Conservation (phyloP, 2,113 vertebrate species). For the Platanista minor region DNA sequence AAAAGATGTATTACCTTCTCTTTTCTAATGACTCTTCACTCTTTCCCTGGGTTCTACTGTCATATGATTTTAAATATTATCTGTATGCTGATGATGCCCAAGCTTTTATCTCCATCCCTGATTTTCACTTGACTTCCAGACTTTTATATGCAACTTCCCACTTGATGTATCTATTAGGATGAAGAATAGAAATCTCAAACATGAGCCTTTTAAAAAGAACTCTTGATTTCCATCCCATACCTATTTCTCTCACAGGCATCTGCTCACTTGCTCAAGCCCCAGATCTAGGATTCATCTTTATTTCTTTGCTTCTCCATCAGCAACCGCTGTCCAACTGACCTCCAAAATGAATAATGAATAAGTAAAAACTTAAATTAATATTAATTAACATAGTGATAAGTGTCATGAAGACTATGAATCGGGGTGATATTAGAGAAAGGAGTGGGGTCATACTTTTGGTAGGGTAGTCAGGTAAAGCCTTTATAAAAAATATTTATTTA, state of each 20-base stretch:
- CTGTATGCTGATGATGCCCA: neutral
- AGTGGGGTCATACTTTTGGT: neutral
- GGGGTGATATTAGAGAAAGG: neutral
- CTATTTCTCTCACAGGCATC: neutral
- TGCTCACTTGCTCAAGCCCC: neutral
- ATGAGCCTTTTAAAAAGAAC: constrained; percentile 5
- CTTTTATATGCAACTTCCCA: neutral
- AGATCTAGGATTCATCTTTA: neutral
- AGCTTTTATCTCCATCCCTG: neutral
- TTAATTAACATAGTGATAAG: neutral
- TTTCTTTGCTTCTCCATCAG: neutral
- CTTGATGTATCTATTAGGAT: neutral
- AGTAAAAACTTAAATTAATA: neutral
- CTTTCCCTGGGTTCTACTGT: neutral
- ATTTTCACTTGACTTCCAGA: neutral
- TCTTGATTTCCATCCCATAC: neutral
- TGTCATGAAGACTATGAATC: neutral
- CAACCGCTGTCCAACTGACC: neutral
- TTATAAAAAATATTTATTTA: neutral
- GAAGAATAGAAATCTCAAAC: neutral
- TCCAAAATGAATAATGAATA: neutral
- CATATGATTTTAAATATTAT: neutral
- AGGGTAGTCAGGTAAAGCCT: neutral
- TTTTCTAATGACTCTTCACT: neutral
- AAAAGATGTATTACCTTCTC: neutral